Evolutionary conservation across 2,113 vertebrate species (phyloP).

Genomic region (Cebidichthys violaceus): DNA sequence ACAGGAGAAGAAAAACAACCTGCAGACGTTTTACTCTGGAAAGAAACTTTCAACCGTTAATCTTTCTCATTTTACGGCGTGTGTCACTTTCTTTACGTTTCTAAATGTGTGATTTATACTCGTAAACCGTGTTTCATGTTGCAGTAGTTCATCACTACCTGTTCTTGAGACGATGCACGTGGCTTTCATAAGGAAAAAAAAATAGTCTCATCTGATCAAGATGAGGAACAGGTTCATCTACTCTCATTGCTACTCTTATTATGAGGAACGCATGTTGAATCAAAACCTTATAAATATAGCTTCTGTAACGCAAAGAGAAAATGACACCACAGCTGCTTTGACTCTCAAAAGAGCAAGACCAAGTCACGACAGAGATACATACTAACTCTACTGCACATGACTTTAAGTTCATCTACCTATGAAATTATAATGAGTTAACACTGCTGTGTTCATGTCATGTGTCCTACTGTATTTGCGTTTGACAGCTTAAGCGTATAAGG

Average conservation of each 20-base stretch:
- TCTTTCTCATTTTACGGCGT: not conserved
- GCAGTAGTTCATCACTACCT: not conserved
- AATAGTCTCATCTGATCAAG: not conserved
- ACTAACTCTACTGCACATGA: too few species aligned
- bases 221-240: not conserved
- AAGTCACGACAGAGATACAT: not conserved
- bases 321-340: constrained; percentile 1
- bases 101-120: not conserved
- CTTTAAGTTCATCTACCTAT: too few species aligned
- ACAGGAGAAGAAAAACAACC: not conserved
- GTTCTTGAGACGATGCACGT: constrained; percentile 8
- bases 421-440: too few species aligned
- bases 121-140: not conserved
- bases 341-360: not conserved
- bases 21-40: not conserved
- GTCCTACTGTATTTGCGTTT: too few species aligned
- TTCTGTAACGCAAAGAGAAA: not conserved
- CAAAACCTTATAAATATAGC: not conserved
- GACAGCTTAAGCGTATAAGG: too few species aligned
- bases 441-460: too few species aligned
- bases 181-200: constrained; percentile 1
- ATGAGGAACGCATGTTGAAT: not conserved
- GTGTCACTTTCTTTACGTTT: not conserved
- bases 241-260: not conserved
- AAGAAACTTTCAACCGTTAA: constrained; percentile 7